A percentile compares a stretch with the other conserved stretches of the same genome.
phyloP scores from a whole-genome alignment of 2,113 vertebrate genomes.

The Climacteris rufus region DNA sequence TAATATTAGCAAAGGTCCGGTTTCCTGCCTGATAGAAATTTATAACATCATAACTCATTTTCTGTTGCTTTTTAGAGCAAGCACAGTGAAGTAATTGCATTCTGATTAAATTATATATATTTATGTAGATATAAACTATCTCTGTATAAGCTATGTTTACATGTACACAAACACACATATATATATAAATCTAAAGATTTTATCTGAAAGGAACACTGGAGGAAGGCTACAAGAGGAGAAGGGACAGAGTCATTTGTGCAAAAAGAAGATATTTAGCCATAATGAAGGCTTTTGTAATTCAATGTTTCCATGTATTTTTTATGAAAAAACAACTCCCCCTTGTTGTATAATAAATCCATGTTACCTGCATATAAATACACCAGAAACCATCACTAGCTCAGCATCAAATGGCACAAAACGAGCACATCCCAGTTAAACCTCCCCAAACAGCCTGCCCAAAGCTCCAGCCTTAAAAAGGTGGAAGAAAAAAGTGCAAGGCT shows the following conservation, averaged over 20 bases:
- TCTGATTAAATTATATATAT: neutral
- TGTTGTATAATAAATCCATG: neutral
- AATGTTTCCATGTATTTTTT: neutral
- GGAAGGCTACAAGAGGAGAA: neutral
- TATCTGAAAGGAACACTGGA: neutral
- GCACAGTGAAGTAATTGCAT: neutral
- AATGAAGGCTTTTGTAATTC: neutral
- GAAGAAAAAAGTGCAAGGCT: neutral
- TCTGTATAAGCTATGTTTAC: neutral
- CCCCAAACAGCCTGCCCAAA: neutral
- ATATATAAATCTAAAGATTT: neutral
- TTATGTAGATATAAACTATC: neutral
- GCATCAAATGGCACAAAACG: neutral
- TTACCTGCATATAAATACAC: rapidly evolving
- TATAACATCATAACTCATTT: neutral
- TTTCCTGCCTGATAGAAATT: neutral
- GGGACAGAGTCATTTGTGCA: neutral
- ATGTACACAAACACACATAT: rapidly evolving
- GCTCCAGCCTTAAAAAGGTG: neutral
- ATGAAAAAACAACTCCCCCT: neutral
- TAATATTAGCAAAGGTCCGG: neutral
- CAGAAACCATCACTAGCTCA: neutral
- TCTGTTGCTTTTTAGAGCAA: neutral
- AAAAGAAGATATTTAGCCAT: neutral
- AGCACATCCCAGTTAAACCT: neutral